A percentile compares a stretch with the other conserved stretches of the same genome.
Conservation (phyloP, 2,113 vertebrate species). For the Ancistrus triradiatus region DNA sequence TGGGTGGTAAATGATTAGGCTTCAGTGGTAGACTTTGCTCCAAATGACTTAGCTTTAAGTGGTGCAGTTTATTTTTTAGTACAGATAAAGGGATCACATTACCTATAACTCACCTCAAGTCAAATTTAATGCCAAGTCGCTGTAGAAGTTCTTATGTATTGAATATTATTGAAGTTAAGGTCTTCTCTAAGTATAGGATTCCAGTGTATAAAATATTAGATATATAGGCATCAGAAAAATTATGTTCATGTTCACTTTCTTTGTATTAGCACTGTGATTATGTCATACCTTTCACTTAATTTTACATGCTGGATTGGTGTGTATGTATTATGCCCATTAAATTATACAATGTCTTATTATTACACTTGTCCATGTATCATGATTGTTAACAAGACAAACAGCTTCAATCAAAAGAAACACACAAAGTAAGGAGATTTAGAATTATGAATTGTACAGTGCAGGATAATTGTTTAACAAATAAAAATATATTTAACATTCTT, state of each 20-base stretch:
- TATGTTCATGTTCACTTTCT: slow-evolving; percentile 69
- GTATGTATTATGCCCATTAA: slow-evolving; percentile 67
- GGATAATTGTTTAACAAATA: too few species aligned
- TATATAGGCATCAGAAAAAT: slow-evolving; percentile 55
- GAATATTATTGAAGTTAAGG: slow-evolving; percentile 33
- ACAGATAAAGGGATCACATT: too few species aligned
- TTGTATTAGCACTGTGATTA: slow-evolving; percentile 74
- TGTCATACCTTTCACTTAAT: slow-evolving; percentile 61
- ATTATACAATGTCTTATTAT: slow-evolving; percentile 64
- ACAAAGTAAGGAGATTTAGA: too few species aligned
- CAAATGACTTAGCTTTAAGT: too few species aligned
- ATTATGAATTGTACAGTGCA: too few species aligned
- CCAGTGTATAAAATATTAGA: slow-evolving; percentile 59
- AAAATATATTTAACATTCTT: too few species aligned
- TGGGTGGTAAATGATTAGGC: slow-evolving; percentile 23
- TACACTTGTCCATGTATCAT: slow-evolving; percentile 23
- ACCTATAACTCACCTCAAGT: not conserved
- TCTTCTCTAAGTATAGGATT: slow-evolving; percentile 44
- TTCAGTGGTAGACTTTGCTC: too few species aligned
- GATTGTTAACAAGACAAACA: too few species aligned
- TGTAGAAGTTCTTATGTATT: slow-evolving; percentile 56
- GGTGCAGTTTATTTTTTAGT: too few species aligned
- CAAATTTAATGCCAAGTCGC: slow-evolving; percentile 34
- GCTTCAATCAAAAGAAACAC: too few species aligned
- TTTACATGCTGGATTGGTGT: slow-evolving; percentile 71